These are phyloP conservation scores for Corythornis madagascariensis DNA, from an alignment of 2,113 vertebrate species.

Conservation along the genomic window DNA sequence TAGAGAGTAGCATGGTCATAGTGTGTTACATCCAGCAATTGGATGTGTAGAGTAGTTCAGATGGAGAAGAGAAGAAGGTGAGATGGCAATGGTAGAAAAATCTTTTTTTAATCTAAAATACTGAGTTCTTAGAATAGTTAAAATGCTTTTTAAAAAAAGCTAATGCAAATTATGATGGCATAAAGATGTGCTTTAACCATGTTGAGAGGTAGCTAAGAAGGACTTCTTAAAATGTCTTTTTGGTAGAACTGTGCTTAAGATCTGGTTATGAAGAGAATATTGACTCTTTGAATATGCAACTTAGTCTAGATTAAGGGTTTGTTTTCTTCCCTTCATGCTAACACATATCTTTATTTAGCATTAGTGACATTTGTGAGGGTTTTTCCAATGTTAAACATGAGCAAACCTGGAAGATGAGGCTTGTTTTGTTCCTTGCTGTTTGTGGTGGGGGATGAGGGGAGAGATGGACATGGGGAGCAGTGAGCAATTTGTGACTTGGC, in stretches of 20 bases:
- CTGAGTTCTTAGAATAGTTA: conserved; percentile 60
- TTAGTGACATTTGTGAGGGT: conserved; percentile 67
- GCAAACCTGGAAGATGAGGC: conserved; percentile 28
- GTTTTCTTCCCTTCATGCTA: conserved; percentile 73
- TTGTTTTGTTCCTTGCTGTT: conserved; percentile 49
- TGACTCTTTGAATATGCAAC: conserved; percentile 81
- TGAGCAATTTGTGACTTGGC: background rate
- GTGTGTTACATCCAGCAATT: conserved; percentile 63
- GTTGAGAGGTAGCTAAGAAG: conserved; percentile 41
- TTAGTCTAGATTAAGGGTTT: conserved; percentile 78
- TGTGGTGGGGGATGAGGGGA: background rate
- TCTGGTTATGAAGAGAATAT: conserved; percentile 71
- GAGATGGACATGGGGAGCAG: background rate
- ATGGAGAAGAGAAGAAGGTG: conserved; percentile 54
- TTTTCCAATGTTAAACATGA: conserved; percentile 54
- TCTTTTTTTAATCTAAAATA: conserved; percentile 50
- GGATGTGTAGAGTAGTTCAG: conserved; percentile 74
- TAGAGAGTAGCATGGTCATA: conserved; percentile 67
- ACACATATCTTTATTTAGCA: conserved; percentile 76
- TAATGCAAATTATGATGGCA: conserved; percentile 67
- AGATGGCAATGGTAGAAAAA: conserved; percentile 59
- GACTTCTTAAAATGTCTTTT: conserved; percentile 62
- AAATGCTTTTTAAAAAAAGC: conserved; percentile 54
- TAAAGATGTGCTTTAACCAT: conserved; percentile 51
- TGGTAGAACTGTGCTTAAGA: conserved; percentile 73